phyloP scores from a whole-genome alignment of 2,888 invertebrate species.

The Pseudanteris insignis region DNA sequence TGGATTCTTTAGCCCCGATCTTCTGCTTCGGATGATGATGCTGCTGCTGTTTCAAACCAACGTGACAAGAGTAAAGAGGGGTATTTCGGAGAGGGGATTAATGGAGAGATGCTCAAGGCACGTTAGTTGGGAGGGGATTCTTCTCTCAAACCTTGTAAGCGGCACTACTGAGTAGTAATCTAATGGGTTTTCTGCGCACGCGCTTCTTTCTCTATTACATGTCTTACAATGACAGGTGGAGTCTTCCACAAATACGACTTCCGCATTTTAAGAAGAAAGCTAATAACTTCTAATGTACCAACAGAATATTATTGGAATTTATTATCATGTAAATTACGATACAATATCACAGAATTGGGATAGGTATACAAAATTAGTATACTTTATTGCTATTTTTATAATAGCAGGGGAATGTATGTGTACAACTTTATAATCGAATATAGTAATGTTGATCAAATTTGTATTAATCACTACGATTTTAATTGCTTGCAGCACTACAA shows the following conservation, averaged over 20 bases:
- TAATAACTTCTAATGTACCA: no score
- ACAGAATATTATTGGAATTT: no score
- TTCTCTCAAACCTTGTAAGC: conserved; percentile 49
- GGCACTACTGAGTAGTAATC: conserved; percentile 54
- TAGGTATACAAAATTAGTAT: no score
- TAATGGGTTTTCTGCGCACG: conserved; percentile 54
- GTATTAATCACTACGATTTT: no score
- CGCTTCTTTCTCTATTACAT: conserved; percentile 50
- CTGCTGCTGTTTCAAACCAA: conserved; percentile 51
- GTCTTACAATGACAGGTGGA: conserved; percentile 43
- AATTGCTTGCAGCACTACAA: no score
- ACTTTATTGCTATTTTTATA: no score
- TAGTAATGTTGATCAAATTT: no score
- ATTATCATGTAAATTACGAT: no score
- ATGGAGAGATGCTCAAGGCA: conserved; percentile 66
- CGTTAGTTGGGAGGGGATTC: conserved; percentile 55
- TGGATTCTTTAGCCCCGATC: conserved; percentile 66
- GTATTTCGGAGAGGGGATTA: conserved; percentile 61
- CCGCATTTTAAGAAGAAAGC: no score
- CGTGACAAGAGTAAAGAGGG: conserved; percentile 61
- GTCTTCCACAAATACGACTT: conserved; percentile 27
- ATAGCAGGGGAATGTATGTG: no score
- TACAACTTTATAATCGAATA: no score
- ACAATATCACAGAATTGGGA: no score
- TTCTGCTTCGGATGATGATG: conserved; percentile 52